Conservation (phyloP, 1,140 invertebrate genomes). For the Paracyclopina nana region DNA sequence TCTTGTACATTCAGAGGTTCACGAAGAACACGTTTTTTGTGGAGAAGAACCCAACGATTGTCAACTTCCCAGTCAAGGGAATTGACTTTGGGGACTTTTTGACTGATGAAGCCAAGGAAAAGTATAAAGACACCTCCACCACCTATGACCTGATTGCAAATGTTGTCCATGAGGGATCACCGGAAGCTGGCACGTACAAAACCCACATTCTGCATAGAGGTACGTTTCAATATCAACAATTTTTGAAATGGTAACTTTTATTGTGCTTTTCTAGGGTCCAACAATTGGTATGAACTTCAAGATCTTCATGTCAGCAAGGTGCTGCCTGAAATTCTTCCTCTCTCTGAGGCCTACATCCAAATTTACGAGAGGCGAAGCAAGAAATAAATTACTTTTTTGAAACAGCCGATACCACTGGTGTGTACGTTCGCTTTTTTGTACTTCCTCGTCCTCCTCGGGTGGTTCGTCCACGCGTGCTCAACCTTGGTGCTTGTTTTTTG, state of each 20-base stretch:
- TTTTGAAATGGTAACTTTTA: conserved; percentile 1
- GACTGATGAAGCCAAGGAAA: conserved; percentile 54
- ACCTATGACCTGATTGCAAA: conserved; percentile 94
- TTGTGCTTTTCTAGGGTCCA: conserved; percentile 34
- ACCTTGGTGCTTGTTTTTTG: too few species aligned
- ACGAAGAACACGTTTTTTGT: conserved; percentile 97
- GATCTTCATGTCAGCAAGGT: conserved; percentile 96
- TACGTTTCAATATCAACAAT: conserved; percentile 27
- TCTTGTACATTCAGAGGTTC: conserved; percentile 92
- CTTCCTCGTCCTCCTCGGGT: too few species aligned
- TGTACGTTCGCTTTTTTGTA: too few species aligned
- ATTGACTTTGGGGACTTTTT: conserved; percentile 94
- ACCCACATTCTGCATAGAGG: conserved; percentile 86
- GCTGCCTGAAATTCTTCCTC: conserved; percentile 95
- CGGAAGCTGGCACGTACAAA: conserved; percentile 77
- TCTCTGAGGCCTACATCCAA: conserved; percentile 97
- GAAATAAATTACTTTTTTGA: too few species aligned
- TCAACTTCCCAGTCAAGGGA: conserved; percentile 97
- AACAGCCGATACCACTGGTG: too few species aligned
- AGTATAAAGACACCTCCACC: conserved; percentile 34
- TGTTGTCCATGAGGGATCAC: conserved; percentile 94
- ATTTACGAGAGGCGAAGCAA: conserved; percentile 1
- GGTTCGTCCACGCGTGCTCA: too few species aligned
- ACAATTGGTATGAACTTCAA: conserved; percentile 85
- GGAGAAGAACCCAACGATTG: conserved; percentile 98